Conservation (phyloP, 1,140 invertebrate genomes). For the Papilio polyxenes region DNA sequence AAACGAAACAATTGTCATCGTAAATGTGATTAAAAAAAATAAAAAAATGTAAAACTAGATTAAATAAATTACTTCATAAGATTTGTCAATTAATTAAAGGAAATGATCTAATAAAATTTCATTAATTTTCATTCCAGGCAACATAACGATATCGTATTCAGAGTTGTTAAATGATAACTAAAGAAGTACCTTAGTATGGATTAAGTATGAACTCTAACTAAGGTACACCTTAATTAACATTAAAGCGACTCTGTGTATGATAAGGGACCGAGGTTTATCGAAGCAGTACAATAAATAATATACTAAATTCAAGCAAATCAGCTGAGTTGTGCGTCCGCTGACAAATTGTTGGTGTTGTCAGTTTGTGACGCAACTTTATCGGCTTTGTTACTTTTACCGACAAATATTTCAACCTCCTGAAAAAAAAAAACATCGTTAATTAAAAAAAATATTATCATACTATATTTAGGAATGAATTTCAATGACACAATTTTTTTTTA, state of each 20-base stretch:
- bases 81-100: conserved; percentile 29
- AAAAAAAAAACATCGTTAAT: conserved; percentile 42
- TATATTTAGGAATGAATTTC: not conserved
- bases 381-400: conserved; percentile 62
- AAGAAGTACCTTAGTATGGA: not conserved
- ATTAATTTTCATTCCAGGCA: conserved; percentile 18
- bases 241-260: not conserved
- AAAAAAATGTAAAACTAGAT: conserved; percentile 32
- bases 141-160: conserved; percentile 4
- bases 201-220: not conserved
- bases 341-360: conserved; percentile 50
- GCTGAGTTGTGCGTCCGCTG: conserved; percentile 50
- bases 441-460: conserved; percentile 20
- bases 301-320: conserved; percentile 52
- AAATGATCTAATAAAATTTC: not conserved
- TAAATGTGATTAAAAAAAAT: not conserved
- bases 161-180: not conserved
- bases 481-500: too few species aligned
- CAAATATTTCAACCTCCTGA: conserved; percentile 76
- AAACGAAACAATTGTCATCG: not conserved
- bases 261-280: not conserved
- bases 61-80: conserved; percentile 42
- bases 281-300: conserved; percentile 9
- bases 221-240: not conserved
- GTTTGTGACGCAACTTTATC: conserved; percentile 54